Evolutionary conservation across 2,113 vertebrate species (phyloP).

Genomic region (Plectropomus leopardus): DNA sequence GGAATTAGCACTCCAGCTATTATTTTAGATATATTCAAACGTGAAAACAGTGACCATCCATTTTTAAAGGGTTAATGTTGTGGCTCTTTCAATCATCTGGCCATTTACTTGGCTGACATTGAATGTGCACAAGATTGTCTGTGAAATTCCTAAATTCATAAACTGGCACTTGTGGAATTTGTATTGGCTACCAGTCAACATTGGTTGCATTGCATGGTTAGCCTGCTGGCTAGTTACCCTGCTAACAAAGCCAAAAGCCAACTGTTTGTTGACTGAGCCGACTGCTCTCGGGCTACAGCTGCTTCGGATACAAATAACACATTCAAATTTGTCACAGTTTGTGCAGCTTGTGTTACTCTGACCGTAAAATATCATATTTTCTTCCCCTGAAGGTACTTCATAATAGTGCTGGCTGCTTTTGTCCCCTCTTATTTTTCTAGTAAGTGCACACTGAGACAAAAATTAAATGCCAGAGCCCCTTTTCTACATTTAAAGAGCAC

Average conservation of each 20-base stretch:
- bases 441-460: background rate
- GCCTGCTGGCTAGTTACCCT: no score
- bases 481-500: conserved; percentile 16
- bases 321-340: background rate
- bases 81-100: background rate
- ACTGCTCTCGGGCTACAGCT: conserved; percentile 1
- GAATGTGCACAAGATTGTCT: background rate
- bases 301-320: background rate
- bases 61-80: no score
- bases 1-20: no score
- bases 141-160: background rate
- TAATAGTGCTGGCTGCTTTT: background rate
- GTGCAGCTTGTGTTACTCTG: background rate
- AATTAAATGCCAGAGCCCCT: background rate
- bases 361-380: background rate
- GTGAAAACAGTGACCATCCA: no score
- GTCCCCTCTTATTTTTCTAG: background rate
- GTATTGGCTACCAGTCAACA: background rate
- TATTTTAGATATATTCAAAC: no score
- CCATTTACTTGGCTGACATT: background rate
- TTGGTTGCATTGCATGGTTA: background rate
- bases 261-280: background rate
- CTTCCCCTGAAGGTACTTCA: background rate
- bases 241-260: background rate
- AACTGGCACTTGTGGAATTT: background rate